These are phyloP conservation scores for Hormaphis cornu DNA, from an alignment of 1,140 invertebrate genomes.

Conservation along the genomic window DNA sequence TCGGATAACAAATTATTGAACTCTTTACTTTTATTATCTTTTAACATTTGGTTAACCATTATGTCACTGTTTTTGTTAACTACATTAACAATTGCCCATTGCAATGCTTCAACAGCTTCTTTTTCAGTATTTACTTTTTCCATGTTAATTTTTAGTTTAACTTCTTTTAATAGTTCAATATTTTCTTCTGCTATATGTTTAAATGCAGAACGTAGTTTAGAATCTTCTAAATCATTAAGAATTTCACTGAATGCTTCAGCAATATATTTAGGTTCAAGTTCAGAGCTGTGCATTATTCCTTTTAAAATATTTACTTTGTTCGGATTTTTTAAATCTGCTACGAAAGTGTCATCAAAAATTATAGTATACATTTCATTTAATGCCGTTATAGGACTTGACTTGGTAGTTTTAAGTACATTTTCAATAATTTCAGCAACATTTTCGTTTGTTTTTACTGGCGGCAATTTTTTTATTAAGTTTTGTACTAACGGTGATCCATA, in stretches of 20 bases:
- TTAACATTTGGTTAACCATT: conserved; percentile 47
- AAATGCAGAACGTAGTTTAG: conserved; percentile 36
- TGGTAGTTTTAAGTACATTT: not conserved
- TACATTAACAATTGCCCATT: conserved; percentile 53
- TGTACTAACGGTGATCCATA: conserved; percentile 16
- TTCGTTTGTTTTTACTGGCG: not conserved
- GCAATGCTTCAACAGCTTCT: conserved; percentile 52
- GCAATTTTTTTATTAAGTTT: conserved; percentile 2
- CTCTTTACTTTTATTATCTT: conserved; percentile 46
- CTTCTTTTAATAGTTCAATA: conserved; percentile 38
- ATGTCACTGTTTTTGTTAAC: conserved; percentile 51
- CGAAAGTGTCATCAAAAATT: conserved; percentile 3
- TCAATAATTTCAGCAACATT: not conserved
- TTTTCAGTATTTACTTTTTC: conserved; percentile 50
- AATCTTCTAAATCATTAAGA: conserved; percentile 47
- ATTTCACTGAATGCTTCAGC: conserved; percentile 51
- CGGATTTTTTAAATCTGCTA: conserved; percentile 40
- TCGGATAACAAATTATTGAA: conserved; percentile 52
- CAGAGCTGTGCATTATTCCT: conserved; percentile 48
- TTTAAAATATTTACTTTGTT: conserved; percentile 53
- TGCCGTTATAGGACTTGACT: not conserved
- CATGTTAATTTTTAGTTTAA: conserved; percentile 38
- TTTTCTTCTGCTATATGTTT: conserved; percentile 41
- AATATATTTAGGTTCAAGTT: conserved; percentile 47
- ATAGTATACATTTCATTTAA: conserved; percentile 20